phyloP scores from a whole-genome alignment of 2,113 vertebrate species.

The Ptyas mucosa region DNA sequence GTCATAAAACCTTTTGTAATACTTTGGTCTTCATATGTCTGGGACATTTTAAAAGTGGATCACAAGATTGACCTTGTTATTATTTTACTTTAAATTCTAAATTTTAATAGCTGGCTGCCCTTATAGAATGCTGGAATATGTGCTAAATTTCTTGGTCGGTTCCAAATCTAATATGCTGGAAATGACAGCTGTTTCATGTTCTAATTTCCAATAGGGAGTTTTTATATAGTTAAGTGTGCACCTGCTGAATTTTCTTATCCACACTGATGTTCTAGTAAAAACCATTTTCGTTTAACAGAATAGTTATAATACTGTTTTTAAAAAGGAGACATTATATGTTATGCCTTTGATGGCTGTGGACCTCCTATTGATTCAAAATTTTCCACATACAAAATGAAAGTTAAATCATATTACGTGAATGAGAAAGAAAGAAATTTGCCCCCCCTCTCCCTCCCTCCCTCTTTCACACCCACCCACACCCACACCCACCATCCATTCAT shows the following conservation, averaged over 20 bases:
- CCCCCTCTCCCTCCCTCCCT: too few relatives aligned
- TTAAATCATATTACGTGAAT: not conserved
- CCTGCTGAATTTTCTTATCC: not conserved
- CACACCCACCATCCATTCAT: not conserved
- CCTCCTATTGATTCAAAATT: not conserved
- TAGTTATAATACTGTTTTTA: not conserved
- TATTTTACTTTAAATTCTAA: not conserved
- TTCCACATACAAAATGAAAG: not conserved
- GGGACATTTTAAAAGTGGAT: not conserved
- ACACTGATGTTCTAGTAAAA: not conserved
- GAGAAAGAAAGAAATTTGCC: not conserved
- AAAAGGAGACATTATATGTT: accelerated
- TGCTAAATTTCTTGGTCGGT: not conserved
- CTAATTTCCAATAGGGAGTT: not conserved
- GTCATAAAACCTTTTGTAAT: not conserved
- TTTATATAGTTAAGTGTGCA: not conserved
- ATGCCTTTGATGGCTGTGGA: not conserved
- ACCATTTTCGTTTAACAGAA: not conserved
- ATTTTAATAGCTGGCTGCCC: not conserved
- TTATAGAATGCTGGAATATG: not conserved
- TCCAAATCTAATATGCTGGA: not conserved
- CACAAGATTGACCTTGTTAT: not conserved
- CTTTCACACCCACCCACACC: too few relatives aligned
- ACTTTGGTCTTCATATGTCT: not conserved
- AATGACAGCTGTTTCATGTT: not conserved